These are phyloP conservation scores for Artibeus lituratus DNA, from an alignment of 2,797 vertebrate genomes.

Conservation along the genomic window DNA sequence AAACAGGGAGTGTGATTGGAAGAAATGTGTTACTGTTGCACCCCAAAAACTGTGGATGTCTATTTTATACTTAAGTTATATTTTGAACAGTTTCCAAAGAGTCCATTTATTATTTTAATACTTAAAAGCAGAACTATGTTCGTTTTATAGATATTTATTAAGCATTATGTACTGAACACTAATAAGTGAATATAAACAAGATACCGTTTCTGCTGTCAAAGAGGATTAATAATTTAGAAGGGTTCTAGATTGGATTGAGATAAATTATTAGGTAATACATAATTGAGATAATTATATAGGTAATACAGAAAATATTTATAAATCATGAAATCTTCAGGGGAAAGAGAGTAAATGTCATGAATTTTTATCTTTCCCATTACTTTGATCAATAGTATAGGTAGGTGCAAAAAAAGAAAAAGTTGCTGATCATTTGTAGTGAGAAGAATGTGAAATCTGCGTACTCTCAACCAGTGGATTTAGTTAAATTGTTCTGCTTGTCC, in stretches of 20 bases:
- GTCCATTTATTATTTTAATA: constrained; percentile 20
- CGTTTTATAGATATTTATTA: not conserved
- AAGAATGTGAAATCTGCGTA: not conserved
- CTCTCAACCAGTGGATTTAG: not conserved
- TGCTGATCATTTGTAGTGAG: not conserved
- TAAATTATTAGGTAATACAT: not conserved
- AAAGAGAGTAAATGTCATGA: not conserved
- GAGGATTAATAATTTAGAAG: not conserved
- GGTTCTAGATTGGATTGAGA: not conserved
- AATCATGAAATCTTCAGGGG: not conserved
- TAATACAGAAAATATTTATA: not conserved
- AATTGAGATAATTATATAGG: too few relatives aligned
- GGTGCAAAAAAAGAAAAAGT: not conserved
- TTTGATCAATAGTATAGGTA: not conserved
- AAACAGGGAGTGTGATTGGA: not conserved
- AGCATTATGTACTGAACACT: not conserved
- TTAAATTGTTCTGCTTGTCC: not conserved
- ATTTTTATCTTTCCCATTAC: not conserved
- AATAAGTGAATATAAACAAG: not conserved
- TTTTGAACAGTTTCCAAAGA: constrained; percentile 13
- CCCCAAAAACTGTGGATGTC: not conserved
- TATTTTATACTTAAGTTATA: not conserved
- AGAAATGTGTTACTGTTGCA: not conserved
- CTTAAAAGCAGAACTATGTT: not conserved
- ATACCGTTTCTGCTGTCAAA: not conserved